Percentiles rank a stretch among this genome's conserved stretches.
Conservation (phyloP, 2,797 vertebrate genomes). For the Anableps anableps region DNA sequence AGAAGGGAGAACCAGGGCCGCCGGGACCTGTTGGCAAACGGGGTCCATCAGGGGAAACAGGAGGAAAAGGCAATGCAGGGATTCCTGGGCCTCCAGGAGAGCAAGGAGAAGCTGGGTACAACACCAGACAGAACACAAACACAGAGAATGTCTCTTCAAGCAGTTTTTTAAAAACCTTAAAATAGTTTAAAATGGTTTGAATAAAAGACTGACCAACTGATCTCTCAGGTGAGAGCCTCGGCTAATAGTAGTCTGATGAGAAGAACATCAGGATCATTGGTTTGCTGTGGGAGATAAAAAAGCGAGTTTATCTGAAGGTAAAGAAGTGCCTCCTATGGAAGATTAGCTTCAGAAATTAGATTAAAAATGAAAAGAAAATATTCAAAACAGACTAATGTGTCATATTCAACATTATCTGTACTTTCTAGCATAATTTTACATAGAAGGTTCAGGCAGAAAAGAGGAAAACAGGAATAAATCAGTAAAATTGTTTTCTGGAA, state of each 20-base stretch:
- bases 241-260: too few relatives aligned
- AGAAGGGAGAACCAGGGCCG: constrained; percentile 32
- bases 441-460: not conserved
- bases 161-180: not conserved
- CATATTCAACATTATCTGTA: not conserved
- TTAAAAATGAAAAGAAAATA: not conserved
- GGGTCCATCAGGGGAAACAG: constrained; percentile 50
- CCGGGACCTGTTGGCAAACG: constrained; percentile 50
- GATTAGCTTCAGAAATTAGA: not conserved
- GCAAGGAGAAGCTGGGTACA: constrained; percentile 53
- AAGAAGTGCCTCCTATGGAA: not conserved
- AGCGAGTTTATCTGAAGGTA: not conserved
- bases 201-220: too few relatives aligned
- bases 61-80: constrained; percentile 2
- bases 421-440: not conserved
- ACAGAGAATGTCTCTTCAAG: not conserved
- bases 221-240: too few relatives aligned
- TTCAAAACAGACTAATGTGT: not conserved
- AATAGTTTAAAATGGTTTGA: not conserved
- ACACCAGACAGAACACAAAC: not conserved
- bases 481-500: too few relatives aligned
- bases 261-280: too few relatives aligned
- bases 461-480: not conserved
- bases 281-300: too few relatives aligned
- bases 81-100: constrained; percentile 1